phyloP scores from a whole-genome alignment of 2,888 invertebrate genomes.

The Trachelus troglodyta region DNA sequence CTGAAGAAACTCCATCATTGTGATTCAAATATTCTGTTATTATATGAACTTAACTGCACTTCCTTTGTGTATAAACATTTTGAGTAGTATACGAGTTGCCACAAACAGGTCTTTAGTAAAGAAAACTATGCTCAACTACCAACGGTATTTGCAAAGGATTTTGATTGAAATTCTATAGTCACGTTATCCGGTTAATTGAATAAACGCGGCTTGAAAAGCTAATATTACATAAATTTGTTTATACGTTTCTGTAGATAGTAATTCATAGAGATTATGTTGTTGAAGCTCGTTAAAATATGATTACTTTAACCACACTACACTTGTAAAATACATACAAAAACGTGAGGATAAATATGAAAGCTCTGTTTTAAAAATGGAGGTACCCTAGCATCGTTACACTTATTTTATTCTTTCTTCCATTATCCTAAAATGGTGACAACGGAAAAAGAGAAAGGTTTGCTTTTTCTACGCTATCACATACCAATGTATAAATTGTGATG shows the following conservation, averaged over 20 bases:
- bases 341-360: constrained; percentile 27
- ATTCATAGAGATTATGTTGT: constrained; percentile 46
- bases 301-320: constrained; percentile 28
- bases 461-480: constrained; percentile 29
- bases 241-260: constrained; percentile 47
- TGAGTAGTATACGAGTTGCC: background rate
- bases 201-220: constrained; percentile 31
- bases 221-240: constrained; percentile 29
- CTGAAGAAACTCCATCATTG: too few species aligned
- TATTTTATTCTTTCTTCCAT: constrained; percentile 26
- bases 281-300: constrained; percentile 41
- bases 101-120: background rate
- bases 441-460: constrained; percentile 31
- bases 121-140: background rate
- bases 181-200: constrained; percentile 32
- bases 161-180: background rate
- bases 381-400: constrained; percentile 34
- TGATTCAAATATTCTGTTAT: too few species aligned
- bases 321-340: constrained; percentile 28
- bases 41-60: too few species aligned
- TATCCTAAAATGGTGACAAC: background rate
- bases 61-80: background rate
- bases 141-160: background rate
- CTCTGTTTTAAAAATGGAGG: constrained; percentile 32
- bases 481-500: constrained; percentile 36